Evolutionary conservation across 2,797 vertebrate genomes (phyloP).

Genomic region (Tenualosa ilisha): DNA sequence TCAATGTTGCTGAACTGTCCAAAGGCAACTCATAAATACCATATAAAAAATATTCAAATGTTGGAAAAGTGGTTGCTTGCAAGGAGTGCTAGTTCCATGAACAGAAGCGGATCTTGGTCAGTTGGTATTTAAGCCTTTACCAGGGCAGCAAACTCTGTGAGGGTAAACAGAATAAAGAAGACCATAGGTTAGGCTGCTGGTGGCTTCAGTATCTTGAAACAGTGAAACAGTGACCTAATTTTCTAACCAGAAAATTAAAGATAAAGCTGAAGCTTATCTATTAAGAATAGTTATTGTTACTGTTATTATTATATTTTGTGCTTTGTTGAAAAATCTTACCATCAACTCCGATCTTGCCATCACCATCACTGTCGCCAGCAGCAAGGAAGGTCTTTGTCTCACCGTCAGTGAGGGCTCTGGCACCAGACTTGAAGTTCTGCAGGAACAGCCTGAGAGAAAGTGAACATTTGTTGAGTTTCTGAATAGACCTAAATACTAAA

Average conservation of each 20-base stretch:
- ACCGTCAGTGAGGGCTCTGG: slow-evolving; percentile 59
- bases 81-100: slow-evolving; percentile 73
- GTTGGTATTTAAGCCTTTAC: slow-evolving; percentile 79
- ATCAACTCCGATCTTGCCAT: slow-evolving; percentile 79
- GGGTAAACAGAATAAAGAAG: slow-evolving; percentile 60
- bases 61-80: slow-evolving; percentile 71
- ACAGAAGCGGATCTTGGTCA: slow-evolving; percentile 74
- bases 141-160: slow-evolving; percentile 76
- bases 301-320: too few species aligned
- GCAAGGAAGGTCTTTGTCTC: slow-evolving; percentile 62
- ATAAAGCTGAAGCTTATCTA: too few species aligned
- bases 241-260: not conserved
- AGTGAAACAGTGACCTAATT: not conserved
- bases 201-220: not conserved
- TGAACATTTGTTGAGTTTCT: not conserved
- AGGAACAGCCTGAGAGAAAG: slow-evolving; percentile 58
- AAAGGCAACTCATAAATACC: slow-evolving; percentile 81
- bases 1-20: slow-evolving; percentile 69
- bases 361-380: slow-evolving; percentile 72
- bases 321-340: slow-evolving; percentile 60
- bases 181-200: slow-evolving; percentile 55
- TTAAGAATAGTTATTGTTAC: too few species aligned
- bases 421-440: slow-evolving; percentile 60
- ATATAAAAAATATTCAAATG: slow-evolving; percentile 82
- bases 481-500: not conserved